These are phyloP conservation scores for Doryteuthis pealeii DNA, from an alignment of 1,140 invertebrate genomes.

Conservation along the genomic window DNA sequence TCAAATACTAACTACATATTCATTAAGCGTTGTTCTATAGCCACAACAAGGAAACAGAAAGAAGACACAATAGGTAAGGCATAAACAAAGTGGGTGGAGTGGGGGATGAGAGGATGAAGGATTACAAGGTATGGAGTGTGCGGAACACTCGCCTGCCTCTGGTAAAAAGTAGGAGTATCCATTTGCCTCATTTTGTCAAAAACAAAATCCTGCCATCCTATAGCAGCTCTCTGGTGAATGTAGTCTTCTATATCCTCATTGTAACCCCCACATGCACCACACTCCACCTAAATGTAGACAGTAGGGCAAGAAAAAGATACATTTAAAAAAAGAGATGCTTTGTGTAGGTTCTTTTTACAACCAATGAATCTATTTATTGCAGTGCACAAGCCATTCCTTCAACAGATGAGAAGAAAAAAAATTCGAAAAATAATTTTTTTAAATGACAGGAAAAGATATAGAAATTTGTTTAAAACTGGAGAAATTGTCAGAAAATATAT, in stretches of 20 bases:
- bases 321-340: neutral
- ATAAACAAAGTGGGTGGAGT: no score
- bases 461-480: no score
- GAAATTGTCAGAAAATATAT: no score
- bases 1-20: no score
- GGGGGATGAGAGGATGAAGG: neutral
- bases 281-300: neutral
- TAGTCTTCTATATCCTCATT: neutral
- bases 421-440: no score
- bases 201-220: slow-evolving; percentile 2
- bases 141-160: slow-evolving; percentile 4
- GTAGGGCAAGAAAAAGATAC: neutral
- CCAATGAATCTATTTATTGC: neutral
- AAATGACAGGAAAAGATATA: no score
- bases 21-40: no score
- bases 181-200: slow-evolving; percentile 6
- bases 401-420: no score
- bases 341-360: neutral
- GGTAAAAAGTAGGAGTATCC: neutral
- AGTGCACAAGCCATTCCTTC: no score
- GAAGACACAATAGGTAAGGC: no score
- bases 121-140: neutral
- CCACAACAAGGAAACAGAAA: no score
- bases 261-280: neutral
- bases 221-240: neutral